Evolutionary conservation across 2,797 vertebrate species (phyloP).

Genomic region (Lerista edwardsae): DNA sequence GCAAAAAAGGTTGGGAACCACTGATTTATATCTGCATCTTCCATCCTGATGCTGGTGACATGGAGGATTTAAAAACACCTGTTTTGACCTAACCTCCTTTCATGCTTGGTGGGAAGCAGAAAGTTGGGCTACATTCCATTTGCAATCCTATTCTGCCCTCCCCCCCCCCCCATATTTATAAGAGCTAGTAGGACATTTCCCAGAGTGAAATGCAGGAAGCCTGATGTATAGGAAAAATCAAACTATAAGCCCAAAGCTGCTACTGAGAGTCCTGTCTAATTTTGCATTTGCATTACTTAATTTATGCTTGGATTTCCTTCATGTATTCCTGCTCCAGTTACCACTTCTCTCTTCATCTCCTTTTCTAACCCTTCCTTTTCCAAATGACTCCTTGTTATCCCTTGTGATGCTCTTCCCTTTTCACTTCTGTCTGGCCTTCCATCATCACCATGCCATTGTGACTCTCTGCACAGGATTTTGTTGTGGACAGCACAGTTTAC

Average conservation of each 20-base stretch:
- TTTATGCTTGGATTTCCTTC: not conserved
- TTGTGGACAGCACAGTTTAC: not conserved
- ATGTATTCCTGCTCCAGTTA: too few relatives aligned
- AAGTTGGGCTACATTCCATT: constrained; percentile 13
- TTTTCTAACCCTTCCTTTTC: too few relatives aligned
- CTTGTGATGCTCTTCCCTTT: not conserved
- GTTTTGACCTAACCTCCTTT: constrained; percentile 6
- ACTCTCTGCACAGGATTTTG: not conserved
- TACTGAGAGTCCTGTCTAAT: not conserved
- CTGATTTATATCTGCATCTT: not conserved
- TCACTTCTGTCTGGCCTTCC: not conserved
- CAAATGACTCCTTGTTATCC: not conserved
- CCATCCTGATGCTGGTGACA: not conserved
- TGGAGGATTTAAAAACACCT: constrained; percentile 14
- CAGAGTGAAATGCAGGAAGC: constrained; percentile 13
- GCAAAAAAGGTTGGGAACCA: too few relatives aligned
- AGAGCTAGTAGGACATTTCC: constrained; percentile 9
- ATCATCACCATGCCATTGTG: not conserved
- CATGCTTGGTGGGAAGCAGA: not conserved
- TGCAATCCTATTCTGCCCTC: constrained; percentile 23
- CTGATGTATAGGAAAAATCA: constrained; percentile 3
- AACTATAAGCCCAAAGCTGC: not conserved
- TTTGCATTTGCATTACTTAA: not conserved
- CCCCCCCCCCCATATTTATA: constrained; percentile 14
- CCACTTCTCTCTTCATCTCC: not conserved